Base-by-base conservation (phyloP, 2,888 invertebrate species). In the Amphipoea lucens region DNA sequence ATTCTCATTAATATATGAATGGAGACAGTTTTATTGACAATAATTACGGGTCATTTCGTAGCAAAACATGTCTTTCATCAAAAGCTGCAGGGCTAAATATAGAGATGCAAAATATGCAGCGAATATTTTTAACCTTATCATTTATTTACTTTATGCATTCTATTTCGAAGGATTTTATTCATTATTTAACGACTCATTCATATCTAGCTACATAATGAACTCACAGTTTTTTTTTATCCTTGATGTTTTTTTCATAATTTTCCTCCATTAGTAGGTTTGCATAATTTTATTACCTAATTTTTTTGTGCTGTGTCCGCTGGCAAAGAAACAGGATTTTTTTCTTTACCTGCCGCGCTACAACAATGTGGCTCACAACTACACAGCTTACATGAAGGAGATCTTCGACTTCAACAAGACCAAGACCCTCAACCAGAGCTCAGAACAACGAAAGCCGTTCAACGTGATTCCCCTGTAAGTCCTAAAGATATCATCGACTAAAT, bases 381-480 rank as follows among this genome's bases (percentile, higher is more conserved):
- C 99, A 0, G 96, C 97, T 1, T 97, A 98, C 85, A 99, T 99
- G 99, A 99, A 99, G 95, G 98, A 98, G 90, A 99, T 99, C 87
- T 99, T 99, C 95, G 99, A 99, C 97, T 99, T 99, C 95, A 94
- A 95, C 68, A 97, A 98, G 92, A 97, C 99, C 79, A 98, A 97
- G 91, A 95, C 96, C 0, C 97, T 99, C 77, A 97, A 99, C 42
- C 97, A 97, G 78, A 98, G 98, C 62, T 97, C 97, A 14, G 95
- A 97, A 20, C 97, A 97, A 20, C 97, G 97, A 80, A 97, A 97
- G 73, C 97, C 98, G 0, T 98, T 99, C 92, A 98, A 98, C 91
- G 97, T 99, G 86, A 62, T 57, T 57, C 23, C 51, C 54, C 23
- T 57, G 9, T 57, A 23, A 0, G 23, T 57, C 23, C 57, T 57